Evolutionary conservation across 2,797 vertebrate species (phyloP), one percentile per base, ranked within the genome.

Genomic region (Myoxocephalus aenaeus): DNA sequence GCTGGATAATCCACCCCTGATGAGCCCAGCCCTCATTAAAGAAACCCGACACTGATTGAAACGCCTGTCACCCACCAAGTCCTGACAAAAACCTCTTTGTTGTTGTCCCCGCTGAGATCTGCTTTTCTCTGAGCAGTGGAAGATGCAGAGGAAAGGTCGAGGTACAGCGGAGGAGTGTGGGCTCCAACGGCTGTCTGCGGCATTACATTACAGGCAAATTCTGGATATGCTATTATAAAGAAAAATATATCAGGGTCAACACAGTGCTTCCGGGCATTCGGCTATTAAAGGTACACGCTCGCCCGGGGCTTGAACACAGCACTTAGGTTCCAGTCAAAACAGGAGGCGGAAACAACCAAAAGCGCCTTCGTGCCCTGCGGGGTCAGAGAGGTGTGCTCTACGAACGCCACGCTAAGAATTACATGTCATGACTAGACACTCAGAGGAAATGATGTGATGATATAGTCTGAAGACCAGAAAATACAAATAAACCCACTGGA

Each of bases 11-110:
- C 92, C 73, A 75, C 84, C 83, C 86, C 86, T 76, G 88, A 86
- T 86, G 86, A 86, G 88, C 58, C 69, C 75, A 67, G 74, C 77
- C 81, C 86, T 92, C 87, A 92, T 93, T 89, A 86, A 87, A 90
- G 91, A 89, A 90, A 87, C 84, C 75, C 74, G 75, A 77, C 64
- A 53, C 84, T 90, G 89, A 93, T 82, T 89, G 89, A 92, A 90
- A 77, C 50, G 54, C 65, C 59, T 77, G 72, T 74, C 79, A 69
- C 53, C 75, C 51, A 69, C 66, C 36, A 71, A 73, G 81, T 81
- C 81, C 77, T 71, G 50, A 86, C 83, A 90, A 81, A 87, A 89
- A 83, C 81, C 78, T 90, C 87, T 92, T 90, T 92, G 87, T 90
- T 88, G 73, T 90, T 40, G 29, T 75, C 75, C 58, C 77, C 34